Evolutionary conservation across 2,797 vertebrate genomes (phyloP), one percentile per base, ranked within the genome.

Genomic region (Ateles fusciceps): DNA sequence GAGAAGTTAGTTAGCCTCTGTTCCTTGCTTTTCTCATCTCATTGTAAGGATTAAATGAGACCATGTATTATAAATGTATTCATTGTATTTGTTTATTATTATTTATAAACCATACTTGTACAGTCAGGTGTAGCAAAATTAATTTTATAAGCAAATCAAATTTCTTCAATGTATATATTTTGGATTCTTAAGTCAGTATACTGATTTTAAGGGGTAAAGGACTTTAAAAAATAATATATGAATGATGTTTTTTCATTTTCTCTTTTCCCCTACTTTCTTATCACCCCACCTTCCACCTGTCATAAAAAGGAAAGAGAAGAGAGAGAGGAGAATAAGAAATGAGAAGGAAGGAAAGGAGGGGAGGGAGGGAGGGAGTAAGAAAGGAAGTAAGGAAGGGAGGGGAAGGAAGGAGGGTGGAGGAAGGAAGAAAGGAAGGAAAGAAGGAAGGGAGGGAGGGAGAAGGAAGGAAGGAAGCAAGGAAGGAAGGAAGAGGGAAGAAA

Each of bases 31-130:
- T 88, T 61, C 7, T 76, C n/a, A 91, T 83, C 19, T 96, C 22
- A 83, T 46, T 95, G 14, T 93, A 96, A 95, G 19, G 4, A 91
- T 88, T 95, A 78, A 72, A 76, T 79, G 68, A 91, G 19, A 87
- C 22, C 4, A 79, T 61, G 15, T 42, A 85, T 52, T 78, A 64
- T 42, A 89, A 80, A 59, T 61, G 2, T 28, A 78, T 72, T 46
- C 12, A 2, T 46, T 80, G 33, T 42, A 44, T 33, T 87, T 42
- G 28, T 80, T 75, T 59, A 48, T 39, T 61, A 59, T 81, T 75
- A 72, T 14, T 76, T 80, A 46, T 85, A 79, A 79, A 22, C 7
- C 6, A n/a, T 57, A n/a, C 44, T 72, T 96, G 13, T 57, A 74
- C 10, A 44, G 19, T 50, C 21, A 61, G 14, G 14, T 91, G 12